phyloP scores from a whole-genome alignment of 1,140 invertebrate genomes.

The Aphaenogaster floridana region DNA sequence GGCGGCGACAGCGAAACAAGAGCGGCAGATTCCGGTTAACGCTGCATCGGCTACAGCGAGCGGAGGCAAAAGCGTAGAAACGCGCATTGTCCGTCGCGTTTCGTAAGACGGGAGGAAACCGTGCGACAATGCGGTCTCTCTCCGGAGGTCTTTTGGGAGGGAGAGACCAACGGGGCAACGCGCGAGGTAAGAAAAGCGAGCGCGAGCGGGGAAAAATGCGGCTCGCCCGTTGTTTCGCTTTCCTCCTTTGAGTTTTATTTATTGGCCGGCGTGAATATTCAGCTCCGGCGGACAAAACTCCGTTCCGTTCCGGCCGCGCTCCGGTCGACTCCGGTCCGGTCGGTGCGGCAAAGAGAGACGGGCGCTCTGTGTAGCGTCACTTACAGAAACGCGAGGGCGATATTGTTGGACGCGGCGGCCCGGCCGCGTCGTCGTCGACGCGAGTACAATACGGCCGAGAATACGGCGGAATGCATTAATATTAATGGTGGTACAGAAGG shows the following conservation, averaged over 20 bases:
- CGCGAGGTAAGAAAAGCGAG: slow-evolving; percentile 65
- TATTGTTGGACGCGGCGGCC: slow-evolving; percentile 71
- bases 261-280: slow-evolving; percentile 78
- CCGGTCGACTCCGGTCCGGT: not conserved
- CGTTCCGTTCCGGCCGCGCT: slow-evolving; percentile 54
- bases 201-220: slow-evolving; percentile 62
- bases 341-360: not conserved
- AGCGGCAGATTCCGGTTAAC: slow-evolving; percentile 58
- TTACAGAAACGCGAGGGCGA: slow-evolving; percentile 53
- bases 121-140: slow-evolving; percentile 69
- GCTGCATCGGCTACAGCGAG: slow-evolving; percentile 62
- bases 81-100: slow-evolving; percentile 64
- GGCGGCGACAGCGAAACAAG: not conserved
- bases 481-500: slow-evolving; percentile 76
- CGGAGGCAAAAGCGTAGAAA: slow-evolving; percentile 66
- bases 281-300: slow-evolving; percentile 70
- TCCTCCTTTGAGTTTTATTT: slow-evolving; percentile 75
- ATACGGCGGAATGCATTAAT: slow-evolving; percentile 80
- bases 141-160: not conserved
- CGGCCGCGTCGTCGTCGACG: slow-evolving; percentile 63
- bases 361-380: not conserved
- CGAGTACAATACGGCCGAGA: slow-evolving; percentile 76
- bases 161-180: slow-evolving; percentile 1
- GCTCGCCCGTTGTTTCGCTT: slow-evolving; percentile 72
- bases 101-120: slow-evolving; percentile 73